Evolutionary conservation across 2,113 vertebrate genomes (phyloP), one percentile per base, ranked within the genome.

Genomic region (Aleadryas rufinucha): DNA sequence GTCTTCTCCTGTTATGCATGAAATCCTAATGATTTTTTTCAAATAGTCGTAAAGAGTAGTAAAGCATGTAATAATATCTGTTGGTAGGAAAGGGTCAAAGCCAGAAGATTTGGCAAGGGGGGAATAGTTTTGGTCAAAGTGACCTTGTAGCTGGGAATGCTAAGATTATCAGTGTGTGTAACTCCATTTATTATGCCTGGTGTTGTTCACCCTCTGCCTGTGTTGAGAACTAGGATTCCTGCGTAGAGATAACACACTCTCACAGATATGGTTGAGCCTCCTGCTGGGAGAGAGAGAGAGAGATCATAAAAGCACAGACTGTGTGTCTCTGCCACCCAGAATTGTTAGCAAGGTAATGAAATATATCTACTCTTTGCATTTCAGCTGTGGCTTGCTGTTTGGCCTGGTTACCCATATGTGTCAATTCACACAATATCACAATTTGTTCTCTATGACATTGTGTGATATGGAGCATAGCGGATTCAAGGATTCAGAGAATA

Each of bases 321-420:
- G 4, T 0, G 0, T 3, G 2, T n/a, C 45, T 45, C 28, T 60
- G 33, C 33, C 17, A 10, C 10, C 18, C 39, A 53, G 17, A 37
- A 19, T 10, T 60, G 5, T 44, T 18, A 37, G 33, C 7, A 52
- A 37, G 18, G 9, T 69, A 60, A 44, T 7, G 23, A 59, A 59
- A 44, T 33, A 52, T 52, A 39, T 52, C 39, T 28, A 6, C 18
- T 33, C 33, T 57, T 41, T 52, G 45, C 22, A 60, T 60, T 60
- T 69, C 54, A 87, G 6, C 45, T 53, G 15, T 19, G 39, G 15
- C 13, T 87, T 45, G 33, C 37, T 27, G 33, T 59, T 56, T 42
- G 9, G 10, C 26, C 20, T 59, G 53, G 33, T 44, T 61, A 27
- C 18, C 27, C 8, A 2, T 39, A 20, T 12, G 5, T 59, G 27